Percentiles rank a stretch among this genome's conserved stretches.
Evolutionary conservation across 2,113 vertebrate genomes (phyloP).

Genomic region (Chascanopsetta lugubris): DNA sequence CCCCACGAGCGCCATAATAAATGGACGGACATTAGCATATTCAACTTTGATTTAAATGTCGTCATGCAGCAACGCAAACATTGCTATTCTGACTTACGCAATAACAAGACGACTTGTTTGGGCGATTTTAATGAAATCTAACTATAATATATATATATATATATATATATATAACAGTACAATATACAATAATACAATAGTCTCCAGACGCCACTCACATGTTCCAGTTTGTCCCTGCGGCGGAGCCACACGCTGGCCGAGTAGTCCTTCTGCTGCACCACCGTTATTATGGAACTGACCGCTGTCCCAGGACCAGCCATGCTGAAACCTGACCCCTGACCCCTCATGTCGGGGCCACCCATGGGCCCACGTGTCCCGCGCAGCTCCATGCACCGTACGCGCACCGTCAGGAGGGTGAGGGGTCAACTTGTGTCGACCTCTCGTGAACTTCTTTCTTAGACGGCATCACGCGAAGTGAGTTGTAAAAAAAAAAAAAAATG

Average conservation of each 20-base stretch:
- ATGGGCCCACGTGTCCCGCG: constrained; percentile 75
- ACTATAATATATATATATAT: too few species aligned
- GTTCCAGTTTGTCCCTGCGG: constrained; percentile 90
- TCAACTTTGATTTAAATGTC: too few species aligned
- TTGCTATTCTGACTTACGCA: too few species aligned
- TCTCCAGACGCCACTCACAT: too few species aligned
- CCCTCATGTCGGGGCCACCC: constrained; percentile 80
- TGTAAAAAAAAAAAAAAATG: not conserved
- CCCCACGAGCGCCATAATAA: too few species aligned
- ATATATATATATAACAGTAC: too few species aligned
- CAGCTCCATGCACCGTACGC: constrained; percentile 83
- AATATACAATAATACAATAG: too few species aligned
- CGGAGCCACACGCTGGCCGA: constrained; percentile 92
- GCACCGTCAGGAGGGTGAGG: not conserved
- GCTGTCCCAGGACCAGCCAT: constrained; percentile 71
- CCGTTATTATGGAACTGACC: constrained; percentile 84
- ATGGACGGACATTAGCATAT: too few species aligned
- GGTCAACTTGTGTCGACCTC: constrained; percentile 1
- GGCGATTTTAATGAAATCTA: too few species aligned
- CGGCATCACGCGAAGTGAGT: not conserved
- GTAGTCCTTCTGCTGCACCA: constrained; percentile 92
- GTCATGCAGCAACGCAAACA: too few species aligned
- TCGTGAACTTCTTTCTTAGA: not conserved
- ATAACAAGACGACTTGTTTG: too few species aligned
- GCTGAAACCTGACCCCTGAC: constrained; percentile 82